phyloP scores from a whole-genome alignment of 2,888 invertebrate genomes.

The Parnassius mnemosyne region DNA sequence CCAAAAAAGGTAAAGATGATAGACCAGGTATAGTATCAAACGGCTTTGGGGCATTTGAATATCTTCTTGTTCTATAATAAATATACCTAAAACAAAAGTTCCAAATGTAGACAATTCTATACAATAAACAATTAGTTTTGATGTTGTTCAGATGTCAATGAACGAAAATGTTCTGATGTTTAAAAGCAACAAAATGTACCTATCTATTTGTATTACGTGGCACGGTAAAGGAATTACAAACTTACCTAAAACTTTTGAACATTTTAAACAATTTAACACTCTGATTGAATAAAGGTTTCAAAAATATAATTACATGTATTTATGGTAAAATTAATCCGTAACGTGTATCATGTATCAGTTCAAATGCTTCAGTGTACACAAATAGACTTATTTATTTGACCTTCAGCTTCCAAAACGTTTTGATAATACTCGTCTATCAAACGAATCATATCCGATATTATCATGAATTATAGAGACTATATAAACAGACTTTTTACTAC shows the following conservation, averaged over 20 bases:
- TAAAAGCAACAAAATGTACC: not conserved
- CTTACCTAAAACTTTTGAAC: not conserved
- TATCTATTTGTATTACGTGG: not conserved
- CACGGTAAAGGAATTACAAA: not conserved
- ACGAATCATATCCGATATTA: too few species aligned
- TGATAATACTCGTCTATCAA: too few species aligned
- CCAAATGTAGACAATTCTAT: not conserved
- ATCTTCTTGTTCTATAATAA: conserved; percentile 18
- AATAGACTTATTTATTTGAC: conserved; percentile 25
- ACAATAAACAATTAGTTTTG: not conserved
- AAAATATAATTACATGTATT: too few species aligned
- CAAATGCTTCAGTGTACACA: not conserved
- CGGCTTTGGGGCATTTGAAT: conserved; percentile 43
- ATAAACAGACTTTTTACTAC: too few species aligned
- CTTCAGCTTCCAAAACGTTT: conserved; percentile 3
- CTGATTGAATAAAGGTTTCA: too few species aligned
- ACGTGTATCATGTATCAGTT: too few species aligned
- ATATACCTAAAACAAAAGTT: conserved; percentile 15
- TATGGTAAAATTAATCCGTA: too few species aligned
- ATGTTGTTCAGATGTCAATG: not conserved
- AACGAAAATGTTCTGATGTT: not conserved
- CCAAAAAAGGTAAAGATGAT: conserved; percentile 58
- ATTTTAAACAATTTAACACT: not conserved
- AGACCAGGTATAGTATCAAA: conserved; percentile 61
- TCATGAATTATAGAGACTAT: too few species aligned